phyloP scores from a whole-genome alignment of 2,113 vertebrate genomes.

The Brienomyrus longianalis region DNA sequence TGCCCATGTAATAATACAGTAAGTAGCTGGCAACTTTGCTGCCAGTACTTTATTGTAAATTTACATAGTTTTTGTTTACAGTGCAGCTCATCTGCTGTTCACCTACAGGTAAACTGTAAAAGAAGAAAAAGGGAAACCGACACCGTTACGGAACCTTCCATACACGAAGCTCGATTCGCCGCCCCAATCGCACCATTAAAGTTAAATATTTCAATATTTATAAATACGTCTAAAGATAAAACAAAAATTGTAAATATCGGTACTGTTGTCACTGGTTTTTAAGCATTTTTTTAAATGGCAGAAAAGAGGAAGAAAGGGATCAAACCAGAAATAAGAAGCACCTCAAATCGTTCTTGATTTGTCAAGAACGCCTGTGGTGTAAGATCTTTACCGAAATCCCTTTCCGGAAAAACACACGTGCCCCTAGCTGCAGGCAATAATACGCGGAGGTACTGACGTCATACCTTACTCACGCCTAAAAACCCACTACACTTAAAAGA shows the following conservation, averaged over 20 bases:
- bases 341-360: neutral
- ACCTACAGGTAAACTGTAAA: neutral
- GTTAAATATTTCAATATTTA: neutral
- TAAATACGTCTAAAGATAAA: neutral
- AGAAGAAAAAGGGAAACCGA: neutral
- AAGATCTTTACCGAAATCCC: neutral
- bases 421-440: neutral
- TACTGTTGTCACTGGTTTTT: neutral
- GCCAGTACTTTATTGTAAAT: too few relatives aligned
- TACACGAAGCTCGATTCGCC: neutral
- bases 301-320: neutral
- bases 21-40: too few relatives aligned
- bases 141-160: neutral
- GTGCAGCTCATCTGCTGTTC: neutral
- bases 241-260: neutral
- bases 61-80: too few relatives aligned
- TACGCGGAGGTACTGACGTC: neutral
- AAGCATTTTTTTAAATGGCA: neutral
- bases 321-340: neutral
- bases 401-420: neutral
- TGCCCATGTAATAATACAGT: too few relatives aligned
- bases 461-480: neutral
- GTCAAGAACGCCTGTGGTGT: neutral
- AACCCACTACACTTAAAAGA: neutral
- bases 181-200: neutral